A percentile compares a stretch with the other conserved stretches of the same genome.
Evolutionary conservation across 2,113 vertebrate genomes (phyloP).

Genomic region (Protobothrops mucrosquamatus): DNA sequence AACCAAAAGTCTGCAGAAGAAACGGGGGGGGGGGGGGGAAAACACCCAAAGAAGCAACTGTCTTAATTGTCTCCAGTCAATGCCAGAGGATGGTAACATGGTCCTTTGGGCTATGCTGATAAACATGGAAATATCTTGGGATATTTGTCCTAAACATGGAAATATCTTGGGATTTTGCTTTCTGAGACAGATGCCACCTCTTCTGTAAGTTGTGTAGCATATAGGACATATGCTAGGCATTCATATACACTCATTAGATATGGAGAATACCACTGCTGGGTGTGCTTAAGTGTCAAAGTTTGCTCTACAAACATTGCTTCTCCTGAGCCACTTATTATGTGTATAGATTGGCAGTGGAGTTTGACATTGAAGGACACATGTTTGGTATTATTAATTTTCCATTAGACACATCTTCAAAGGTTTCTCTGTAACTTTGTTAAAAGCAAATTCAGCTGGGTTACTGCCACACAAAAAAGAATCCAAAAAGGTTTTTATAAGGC

Average conservation of each 20-base stretch:
- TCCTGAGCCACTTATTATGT: not conserved
- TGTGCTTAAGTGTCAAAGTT: not conserved
- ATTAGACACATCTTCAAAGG: not conserved
- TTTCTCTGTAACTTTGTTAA: not conserved
- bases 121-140: not conserved
- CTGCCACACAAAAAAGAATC: not conserved
- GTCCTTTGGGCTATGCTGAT: not conserved
- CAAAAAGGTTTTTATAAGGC: not conserved
- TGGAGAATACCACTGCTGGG: not conserved
- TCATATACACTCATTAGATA: not conserved
- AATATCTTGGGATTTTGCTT: not conserved
- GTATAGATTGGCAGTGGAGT: not conserved
- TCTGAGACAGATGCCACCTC: not conserved
- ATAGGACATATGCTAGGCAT: not conserved
- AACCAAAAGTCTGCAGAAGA: not conserved
- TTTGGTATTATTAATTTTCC: not conserved
- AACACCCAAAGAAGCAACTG: conserved; percentile 1
- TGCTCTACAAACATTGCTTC: not conserved
- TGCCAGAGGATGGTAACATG: not conserved
- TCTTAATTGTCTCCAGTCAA: not conserved
- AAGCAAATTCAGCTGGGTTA: not conserved
- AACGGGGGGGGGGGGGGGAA: not conserved
- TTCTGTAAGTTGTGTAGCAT: not conserved
- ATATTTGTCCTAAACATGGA: not conserved
- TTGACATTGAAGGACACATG: not conserved